Evolutionary conservation across 2,888 invertebrate species (phyloP), one percentile per base, ranked within the genome.

Genomic region (Copidosoma aretas): DNA sequence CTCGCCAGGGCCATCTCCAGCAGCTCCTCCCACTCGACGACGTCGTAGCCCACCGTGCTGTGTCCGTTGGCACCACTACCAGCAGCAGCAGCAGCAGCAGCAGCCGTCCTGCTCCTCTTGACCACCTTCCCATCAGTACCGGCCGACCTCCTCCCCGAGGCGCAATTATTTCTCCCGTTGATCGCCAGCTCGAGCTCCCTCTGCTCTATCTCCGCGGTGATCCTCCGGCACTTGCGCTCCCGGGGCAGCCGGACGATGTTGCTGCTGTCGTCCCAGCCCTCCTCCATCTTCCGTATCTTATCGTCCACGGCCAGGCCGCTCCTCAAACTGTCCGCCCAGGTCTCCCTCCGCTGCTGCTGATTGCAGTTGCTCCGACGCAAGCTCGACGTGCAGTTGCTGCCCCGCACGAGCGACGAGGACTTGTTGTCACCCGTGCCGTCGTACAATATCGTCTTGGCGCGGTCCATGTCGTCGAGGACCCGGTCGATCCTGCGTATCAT

Each of bases 1-100:
- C 65, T 85, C 78, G 87, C 85, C 73, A 88, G 80, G 53, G 88
- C 86, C 80, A 88, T 83, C 77, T 88, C 87, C 77, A 88, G 85
- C 71, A 89, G 80, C 77, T 86, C 85, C 74, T 86, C 85, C 88
- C 88, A 88, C 51, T 87, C 85, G 56, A 86, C 80, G 54, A 77
- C 78, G 32, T 81, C 77, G 70, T 75, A 74, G 21, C 75, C 64
- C 76, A 68, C 63, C 15, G 56, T 22, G 54, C 52, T 32, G 25
- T 3, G 22, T n/a, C n/a, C n/a, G n/a, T n/a, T n/a, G n/a, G n/a
- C n/a, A n/a, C n/a, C n/a, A n/a, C n/a, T n/a, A n/a, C n/a, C n/a
- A n/a, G n/a, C n/a, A n/a, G n/a, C n/a, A n/a, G n/a, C n/a, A n/a
- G n/a, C n/a, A n/a, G n/a, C n/a, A n/a, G n/a, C n/a, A n/a, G n/a